Evolutionary conservation across 64 coral and sea anemone species (phyloP).

Genomic region (Actinia tenebrosa): DNA sequence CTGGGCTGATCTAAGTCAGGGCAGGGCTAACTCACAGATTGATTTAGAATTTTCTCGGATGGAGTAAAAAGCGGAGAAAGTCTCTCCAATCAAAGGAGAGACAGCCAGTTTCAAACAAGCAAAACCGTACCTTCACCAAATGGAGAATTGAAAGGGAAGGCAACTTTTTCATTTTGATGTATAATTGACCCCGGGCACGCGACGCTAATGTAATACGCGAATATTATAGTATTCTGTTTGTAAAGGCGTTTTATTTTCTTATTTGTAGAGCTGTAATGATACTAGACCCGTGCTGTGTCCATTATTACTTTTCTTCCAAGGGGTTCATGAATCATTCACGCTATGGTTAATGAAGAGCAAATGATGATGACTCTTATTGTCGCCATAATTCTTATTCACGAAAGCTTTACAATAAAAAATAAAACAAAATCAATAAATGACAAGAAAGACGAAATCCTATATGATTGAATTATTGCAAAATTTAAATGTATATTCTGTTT

Average conservation of each 20-base stretch:
- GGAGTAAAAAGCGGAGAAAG: not conserved
- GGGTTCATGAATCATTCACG: not conserved
- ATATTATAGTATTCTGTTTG: not conserved
- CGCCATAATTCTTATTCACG: not conserved
- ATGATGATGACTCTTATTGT: slow-evolving; percentile 5
- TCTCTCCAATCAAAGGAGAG: too few species aligned
- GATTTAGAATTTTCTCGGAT: too few species aligned
- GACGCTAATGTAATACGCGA: not conserved
- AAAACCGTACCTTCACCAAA: not conserved
- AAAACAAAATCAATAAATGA: not conserved
- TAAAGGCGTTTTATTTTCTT: not conserved
- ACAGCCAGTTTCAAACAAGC: too few species aligned
- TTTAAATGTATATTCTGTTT: not conserved
- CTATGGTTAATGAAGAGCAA: not conserved
- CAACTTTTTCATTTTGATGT: not conserved
- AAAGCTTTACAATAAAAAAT: not conserved
- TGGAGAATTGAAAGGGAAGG: not conserved
- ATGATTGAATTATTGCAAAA: not conserved
- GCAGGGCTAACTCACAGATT: too few species aligned
- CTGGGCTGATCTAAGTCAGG: too few species aligned
- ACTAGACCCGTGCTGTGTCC: not conserved
- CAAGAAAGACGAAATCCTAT: not conserved
- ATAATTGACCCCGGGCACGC: not conserved
- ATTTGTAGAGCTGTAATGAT: not conserved
- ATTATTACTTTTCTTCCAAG: slow-evolving; percentile 1